These are phyloP conservation scores for Spheniscus mendiculus DNA, from an alignment of 2,113 vertebrate genomes.

Conservation along the genomic window DNA sequence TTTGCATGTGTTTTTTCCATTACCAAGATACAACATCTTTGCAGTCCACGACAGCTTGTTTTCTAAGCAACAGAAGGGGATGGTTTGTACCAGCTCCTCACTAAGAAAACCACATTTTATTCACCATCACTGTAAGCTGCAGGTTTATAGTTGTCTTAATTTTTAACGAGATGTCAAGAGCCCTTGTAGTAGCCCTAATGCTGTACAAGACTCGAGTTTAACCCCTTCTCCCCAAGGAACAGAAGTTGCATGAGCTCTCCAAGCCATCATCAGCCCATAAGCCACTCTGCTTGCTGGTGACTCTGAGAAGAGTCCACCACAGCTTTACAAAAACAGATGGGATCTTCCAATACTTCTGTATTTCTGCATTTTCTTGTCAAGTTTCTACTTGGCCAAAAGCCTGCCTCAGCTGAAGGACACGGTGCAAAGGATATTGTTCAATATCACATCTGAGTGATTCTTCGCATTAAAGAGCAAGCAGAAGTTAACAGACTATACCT, in stretches of 20 bases:
- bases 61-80: neutral
- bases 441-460: neutral
- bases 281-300: neutral
- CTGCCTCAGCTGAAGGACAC: neutral
- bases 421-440: neutral
- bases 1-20: neutral
- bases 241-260: neutral
- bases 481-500: neutral
- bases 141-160: neutral
- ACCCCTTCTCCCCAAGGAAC: neutral
- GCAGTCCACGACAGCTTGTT: neutral
- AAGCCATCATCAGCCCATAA: accelerated
- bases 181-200: neutral
- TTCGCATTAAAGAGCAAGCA: neutral
- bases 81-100: neutral
- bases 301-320: neutral
- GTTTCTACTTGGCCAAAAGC: neutral
- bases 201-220: neutral
- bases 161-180: neutral
- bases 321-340: neutral
- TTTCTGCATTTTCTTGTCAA: neutral
- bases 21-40: neutral
- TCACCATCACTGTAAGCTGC: neutral
- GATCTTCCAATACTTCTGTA: too few relatives aligned
- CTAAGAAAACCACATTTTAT: neutral